Evolutionary conservation across 2,888 invertebrate species (phyloP).

Genomic region (Rhyacophila evoluta): DNA sequence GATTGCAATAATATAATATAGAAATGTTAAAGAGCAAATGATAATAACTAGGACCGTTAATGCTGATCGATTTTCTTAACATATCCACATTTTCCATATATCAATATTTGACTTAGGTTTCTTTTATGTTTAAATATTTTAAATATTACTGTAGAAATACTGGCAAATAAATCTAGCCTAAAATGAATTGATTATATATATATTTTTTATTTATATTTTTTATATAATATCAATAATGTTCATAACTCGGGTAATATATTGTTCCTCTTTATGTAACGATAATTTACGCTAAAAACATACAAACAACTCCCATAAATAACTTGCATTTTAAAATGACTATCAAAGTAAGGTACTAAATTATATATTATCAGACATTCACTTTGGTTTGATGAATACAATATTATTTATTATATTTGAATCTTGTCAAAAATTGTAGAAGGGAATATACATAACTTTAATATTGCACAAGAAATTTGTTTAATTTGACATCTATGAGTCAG

Average conservation of each 20-base stretch:
- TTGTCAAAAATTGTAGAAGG: not conserved
- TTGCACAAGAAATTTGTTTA: not conserved
- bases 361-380: slow-evolving; percentile 1
- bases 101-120: too few species aligned
- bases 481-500: too few species aligned
- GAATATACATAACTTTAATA: not conserved
- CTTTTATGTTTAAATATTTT: too few species aligned
- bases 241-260: not conserved
- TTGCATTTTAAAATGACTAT: slow-evolving; percentile 7
- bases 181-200: not conserved
- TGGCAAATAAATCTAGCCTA: not conserved
- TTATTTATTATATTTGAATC: not conserved
- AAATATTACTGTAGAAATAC: too few species aligned
- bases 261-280: not conserved
- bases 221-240: too few species aligned
- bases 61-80: too few species aligned
- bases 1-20: too few species aligned
- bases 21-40: too few species aligned
- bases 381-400: not conserved
- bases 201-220: too few species aligned
- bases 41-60: too few species aligned
- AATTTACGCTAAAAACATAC: slow-evolving; percentile 14
- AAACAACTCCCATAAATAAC: not conserved
- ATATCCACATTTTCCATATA: too few species aligned
- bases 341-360: slow-evolving; percentile 25